Conservation (phyloP, 2,888 invertebrate genomes). For the Dioctria rufipes region DNA sequence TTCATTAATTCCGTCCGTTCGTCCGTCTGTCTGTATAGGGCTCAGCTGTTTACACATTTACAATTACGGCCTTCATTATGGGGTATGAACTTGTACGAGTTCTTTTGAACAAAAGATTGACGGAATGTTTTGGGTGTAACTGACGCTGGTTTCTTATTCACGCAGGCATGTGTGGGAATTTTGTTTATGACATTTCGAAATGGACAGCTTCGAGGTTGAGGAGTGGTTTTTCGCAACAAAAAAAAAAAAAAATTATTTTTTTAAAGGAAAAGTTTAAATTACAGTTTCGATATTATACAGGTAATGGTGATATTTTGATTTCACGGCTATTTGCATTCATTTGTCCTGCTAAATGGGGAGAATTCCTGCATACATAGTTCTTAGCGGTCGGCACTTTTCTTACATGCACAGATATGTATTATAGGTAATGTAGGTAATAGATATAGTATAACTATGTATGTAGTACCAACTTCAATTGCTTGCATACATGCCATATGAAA, state of each 20-base stretch:
- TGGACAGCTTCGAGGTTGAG: constrained; percentile 42
- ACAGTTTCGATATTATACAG: not conserved
- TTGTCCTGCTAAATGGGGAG: constrained; percentile 15
- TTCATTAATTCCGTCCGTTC: not conserved
- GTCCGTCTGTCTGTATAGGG: not conserved
- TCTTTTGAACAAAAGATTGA: constrained; percentile 39
- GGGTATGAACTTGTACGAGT: constrained; percentile 41
- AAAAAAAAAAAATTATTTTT: not conserved
- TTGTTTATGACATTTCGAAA: constrained; percentile 51
- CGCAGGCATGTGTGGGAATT: constrained; percentile 39
- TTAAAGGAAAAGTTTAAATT: constrained; percentile 18
- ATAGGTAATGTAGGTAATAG: too few species aligned
- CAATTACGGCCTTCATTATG: not conserved
- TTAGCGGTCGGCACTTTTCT: not conserved
- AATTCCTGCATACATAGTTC: not conserved
- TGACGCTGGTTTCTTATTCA: constrained; percentile 23
- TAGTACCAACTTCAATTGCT: not conserved
- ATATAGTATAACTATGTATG: too few species aligned
- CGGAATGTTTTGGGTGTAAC: constrained; percentile 31
- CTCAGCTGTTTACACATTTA: not conserved
- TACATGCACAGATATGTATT: too few species aligned
- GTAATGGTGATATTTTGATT: constrained; percentile 36
- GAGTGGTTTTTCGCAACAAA: constrained; percentile 46
- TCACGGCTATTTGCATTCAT: constrained; percentile 32
- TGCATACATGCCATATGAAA: not conserved